phyloP scores from a whole-genome alignment of 1,140 invertebrate genomes.

The Drosophila oshimai region DNA sequence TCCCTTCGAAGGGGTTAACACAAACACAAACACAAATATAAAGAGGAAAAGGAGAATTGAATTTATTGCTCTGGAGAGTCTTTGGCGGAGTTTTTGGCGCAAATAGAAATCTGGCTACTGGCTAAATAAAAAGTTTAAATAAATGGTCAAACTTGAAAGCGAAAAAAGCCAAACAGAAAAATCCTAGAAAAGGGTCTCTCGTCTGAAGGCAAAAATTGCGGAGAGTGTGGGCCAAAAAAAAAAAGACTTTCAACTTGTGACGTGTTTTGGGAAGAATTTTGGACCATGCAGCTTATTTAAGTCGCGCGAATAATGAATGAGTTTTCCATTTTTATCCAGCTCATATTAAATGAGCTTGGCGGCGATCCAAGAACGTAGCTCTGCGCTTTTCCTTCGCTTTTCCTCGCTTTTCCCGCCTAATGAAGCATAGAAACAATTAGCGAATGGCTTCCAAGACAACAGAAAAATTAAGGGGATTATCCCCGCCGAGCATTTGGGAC shows the following conservation, averaged over 20 bases:
- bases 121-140: conserved; percentile 72
- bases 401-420: neutral
- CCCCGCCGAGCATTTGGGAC: neutral
- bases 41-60: conserved; percentile 40
- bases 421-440: conserved; percentile 44
- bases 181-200: conserved; percentile 21
- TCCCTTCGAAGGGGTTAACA: conserved; percentile 59
- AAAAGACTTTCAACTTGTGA: conserved; percentile 23
- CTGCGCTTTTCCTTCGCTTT: neutral
- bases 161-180: conserved; percentile 33
- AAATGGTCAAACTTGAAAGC: conserved; percentile 77
- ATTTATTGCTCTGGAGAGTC: conserved; percentile 60
- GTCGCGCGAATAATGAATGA: conserved; percentile 63
- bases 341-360: conserved; percentile 63
- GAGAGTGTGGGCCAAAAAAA: neutral
- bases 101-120: conserved; percentile 60
- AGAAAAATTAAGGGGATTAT: conserved; percentile 15
- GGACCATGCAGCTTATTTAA: conserved; percentile 46
- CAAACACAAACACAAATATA: conserved; percentile 26
- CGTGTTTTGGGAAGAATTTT: conserved; percentile 14
- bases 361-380: conserved; percentile 7
- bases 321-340: conserved; percentile 25
- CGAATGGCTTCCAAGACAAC: conserved; percentile 31
- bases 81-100: conserved; percentile 44
- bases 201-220: neutral